Percentiles rank a stretch among this genome's conserved stretches.
phyloP scores from a whole-genome alignment of 23 tunicate genomes.

The Phallusia fumigata region DNA sequence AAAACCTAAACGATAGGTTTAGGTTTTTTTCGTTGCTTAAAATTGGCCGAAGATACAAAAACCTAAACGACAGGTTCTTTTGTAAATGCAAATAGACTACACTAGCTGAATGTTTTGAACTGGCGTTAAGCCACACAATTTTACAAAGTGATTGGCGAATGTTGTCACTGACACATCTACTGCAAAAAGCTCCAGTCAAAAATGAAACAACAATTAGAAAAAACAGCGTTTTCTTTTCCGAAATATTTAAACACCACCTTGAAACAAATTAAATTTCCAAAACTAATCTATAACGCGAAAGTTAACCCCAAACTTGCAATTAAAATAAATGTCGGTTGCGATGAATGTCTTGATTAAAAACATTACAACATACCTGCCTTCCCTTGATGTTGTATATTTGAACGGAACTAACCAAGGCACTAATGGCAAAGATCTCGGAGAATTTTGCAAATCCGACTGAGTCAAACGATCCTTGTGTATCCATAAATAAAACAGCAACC shows the following conservation, averaged over 20 bases:
- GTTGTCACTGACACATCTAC: no score
- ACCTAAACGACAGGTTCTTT: neutral
- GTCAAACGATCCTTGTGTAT: conserved; percentile 7
- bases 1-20: neutral
- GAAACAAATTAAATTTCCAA: no score
- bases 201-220: no score
- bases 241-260: no score
- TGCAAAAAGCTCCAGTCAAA: no score
- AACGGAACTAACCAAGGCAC: neutral
- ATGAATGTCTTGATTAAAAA: neutral
- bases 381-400: neutral
- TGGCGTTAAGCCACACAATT: neutral
- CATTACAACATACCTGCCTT: neutral
- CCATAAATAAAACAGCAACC: neutral
- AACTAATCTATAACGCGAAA: no score
- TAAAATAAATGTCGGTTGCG: neutral
- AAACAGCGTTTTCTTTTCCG: no score
- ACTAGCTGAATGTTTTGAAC: neutral
- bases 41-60: no score
- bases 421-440: neutral
- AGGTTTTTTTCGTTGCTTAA: no score
- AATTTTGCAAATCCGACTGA: neutral
- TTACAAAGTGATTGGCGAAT: no score
- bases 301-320: neutral
- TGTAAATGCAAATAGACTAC: neutral